Evolutionary conservation across 2,797 vertebrate genomes (phyloP).

Genomic region (Lutjanus argentimaculatus): DNA sequence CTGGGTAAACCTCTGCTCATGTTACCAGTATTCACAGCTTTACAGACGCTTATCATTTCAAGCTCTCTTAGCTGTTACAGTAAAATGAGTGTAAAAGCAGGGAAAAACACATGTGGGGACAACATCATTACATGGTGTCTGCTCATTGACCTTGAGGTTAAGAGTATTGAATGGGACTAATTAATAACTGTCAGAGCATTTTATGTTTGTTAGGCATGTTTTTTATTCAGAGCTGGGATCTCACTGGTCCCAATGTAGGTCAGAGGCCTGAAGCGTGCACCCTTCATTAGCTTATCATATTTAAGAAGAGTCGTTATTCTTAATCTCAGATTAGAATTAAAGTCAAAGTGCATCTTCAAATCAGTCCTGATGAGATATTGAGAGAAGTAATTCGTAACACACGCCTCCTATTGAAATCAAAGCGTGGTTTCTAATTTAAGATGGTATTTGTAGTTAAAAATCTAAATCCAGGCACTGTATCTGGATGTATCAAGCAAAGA

Average conservation of each 20-base stretch:
- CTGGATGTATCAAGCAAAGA: constrained; percentile 64
- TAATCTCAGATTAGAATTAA: constrained; percentile 78
- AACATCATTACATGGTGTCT: constrained; percentile 82
- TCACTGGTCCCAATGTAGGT: constrained; percentile 80
- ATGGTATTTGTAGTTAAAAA: constrained; percentile 63
- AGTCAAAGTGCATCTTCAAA: constrained; percentile 74
- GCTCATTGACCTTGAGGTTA: constrained; percentile 84
- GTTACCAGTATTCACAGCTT: constrained; percentile 57
- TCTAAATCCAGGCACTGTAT: constrained; percentile 70
- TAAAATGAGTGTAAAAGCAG: constrained; percentile 51
- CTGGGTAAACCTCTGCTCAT: constrained; percentile 67
- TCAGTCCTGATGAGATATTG: constrained; percentile 75
- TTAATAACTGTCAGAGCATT: constrained; percentile 85
- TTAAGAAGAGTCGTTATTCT: constrained; percentile 74
- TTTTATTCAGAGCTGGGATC: constrained; percentile 65
- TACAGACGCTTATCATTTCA: constrained; percentile 57
- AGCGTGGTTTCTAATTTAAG: constrained; percentile 63
- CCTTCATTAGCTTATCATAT: constrained; percentile 80
- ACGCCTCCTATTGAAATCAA: constrained; percentile 67
- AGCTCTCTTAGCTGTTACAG: constrained; percentile 60
- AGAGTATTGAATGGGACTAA: constrained; percentile 83
- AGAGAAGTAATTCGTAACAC: constrained; percentile 57
- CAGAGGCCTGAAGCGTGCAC: constrained; percentile 76
- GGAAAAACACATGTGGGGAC: constrained; percentile 70
- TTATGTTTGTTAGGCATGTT: constrained; percentile 77